phyloP scores from a whole-genome alignment of 2,888 invertebrate species.

The Agonopterix heracliana region DNA sequence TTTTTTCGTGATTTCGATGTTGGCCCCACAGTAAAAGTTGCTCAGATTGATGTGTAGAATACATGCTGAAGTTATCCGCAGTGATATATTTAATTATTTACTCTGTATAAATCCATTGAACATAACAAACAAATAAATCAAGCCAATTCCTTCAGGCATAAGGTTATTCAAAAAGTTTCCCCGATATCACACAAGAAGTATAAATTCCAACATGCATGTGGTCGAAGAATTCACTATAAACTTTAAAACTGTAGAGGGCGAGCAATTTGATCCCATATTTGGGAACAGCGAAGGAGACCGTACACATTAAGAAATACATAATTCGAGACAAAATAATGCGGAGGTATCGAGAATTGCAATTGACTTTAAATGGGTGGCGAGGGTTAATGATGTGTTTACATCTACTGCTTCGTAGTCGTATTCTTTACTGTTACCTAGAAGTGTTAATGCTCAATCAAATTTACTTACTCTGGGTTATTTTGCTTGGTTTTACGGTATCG shows the following conservation, averaged over 20 bases:
- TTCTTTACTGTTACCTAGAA: slow-evolving; percentile 47
- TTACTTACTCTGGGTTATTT: slow-evolving; percentile 42
- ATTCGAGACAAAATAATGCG: slow-evolving; percentile 4
- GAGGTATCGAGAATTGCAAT: slow-evolving; percentile 15
- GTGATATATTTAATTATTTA: too few relatives aligned
- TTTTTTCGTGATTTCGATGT: too few relatives aligned
- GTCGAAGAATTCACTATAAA: slow-evolving; percentile 2
- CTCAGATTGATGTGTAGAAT: too few relatives aligned
- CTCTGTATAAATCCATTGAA: too few relatives aligned
- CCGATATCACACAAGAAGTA: background rate
- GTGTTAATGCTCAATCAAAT: slow-evolving; percentile 57
- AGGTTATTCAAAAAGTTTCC: background rate
- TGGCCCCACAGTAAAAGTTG: too few relatives aligned
- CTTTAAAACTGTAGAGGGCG: background rate
- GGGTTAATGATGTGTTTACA: slow-evolving; percentile 39
- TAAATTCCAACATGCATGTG: background rate
- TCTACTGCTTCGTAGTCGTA: slow-evolving; percentile 27
- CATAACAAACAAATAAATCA: background rate
- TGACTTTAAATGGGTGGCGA: slow-evolving; percentile 17
- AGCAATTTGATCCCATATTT: slow-evolving; percentile 9
- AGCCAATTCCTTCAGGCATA: background rate
- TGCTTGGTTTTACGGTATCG: slow-evolving; percentile 54
- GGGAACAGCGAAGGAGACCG: background rate
- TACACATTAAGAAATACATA: slow-evolving; percentile 3
- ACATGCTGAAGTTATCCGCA: too few relatives aligned